Conservation (phyloP, 2,113 vertebrate species). For the Panthera tigris region DNA sequence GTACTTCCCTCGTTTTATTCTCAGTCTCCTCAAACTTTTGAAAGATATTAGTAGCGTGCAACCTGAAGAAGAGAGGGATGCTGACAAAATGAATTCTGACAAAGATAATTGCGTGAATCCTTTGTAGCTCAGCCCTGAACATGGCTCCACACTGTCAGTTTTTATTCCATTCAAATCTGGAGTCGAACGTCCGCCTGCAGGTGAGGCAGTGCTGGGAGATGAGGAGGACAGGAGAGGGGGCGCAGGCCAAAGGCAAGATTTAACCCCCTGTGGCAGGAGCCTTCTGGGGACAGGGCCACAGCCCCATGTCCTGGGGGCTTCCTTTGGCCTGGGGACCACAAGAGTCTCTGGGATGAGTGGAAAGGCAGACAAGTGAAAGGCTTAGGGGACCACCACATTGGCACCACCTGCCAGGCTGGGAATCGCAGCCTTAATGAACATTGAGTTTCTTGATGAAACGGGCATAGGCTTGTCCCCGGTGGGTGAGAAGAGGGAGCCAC, state of each 20-base stretch:
- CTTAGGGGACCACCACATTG: neutral
- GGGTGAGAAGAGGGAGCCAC: neutral
- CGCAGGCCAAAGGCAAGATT: neutral
- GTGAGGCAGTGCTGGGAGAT: neutral
- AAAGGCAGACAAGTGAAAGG: neutral
- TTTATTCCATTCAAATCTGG: constrained; percentile 79
- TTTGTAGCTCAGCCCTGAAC: constrained; percentile 62
- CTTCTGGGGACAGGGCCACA: fast-evolving
- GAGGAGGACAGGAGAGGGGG: neutral
- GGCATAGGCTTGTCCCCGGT: neutral
- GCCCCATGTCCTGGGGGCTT: fast-evolving
- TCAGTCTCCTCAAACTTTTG: constrained; percentile 69
- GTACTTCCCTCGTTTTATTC: constrained; percentile 9
- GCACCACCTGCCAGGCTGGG: neutral
- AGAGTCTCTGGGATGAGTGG: neutral
- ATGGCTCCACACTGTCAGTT: constrained; percentile 81
- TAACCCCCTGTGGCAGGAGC: fast-evolving
- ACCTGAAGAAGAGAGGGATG: constrained; percentile 46
- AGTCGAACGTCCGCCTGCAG: constrained; percentile 9
- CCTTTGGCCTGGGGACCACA: neutral
- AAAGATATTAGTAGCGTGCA: constrained; percentile 41
- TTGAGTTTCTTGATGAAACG: constrained; percentile 66
- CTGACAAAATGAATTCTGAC: constrained; percentile 86
- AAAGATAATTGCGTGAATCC: constrained; percentile 83
- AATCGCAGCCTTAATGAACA: constrained; percentile 48